Evolutionary conservation across 37 sponge, comb jelly and placozoan genomes (phyloP), one percentile per base, ranked within the genome.

Genomic region (Theonella swinhoei): DNA sequence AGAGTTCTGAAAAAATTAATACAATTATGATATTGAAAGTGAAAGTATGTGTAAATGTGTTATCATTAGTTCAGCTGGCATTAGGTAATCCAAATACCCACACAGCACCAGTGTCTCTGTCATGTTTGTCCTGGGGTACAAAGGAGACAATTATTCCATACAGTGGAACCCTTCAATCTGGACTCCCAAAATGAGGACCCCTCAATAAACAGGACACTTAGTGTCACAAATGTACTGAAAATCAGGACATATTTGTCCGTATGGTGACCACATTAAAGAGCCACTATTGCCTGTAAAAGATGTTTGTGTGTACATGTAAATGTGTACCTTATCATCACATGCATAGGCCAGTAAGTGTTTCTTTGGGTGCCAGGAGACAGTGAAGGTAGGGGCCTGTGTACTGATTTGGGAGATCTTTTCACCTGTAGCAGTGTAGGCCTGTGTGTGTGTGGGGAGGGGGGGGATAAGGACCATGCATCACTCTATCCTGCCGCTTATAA

Each of bases 291-390:
- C n/a, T n/a, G n/a, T n/a, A n/a, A n/a, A n/a, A n/a, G n/a, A n/a
- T n/a, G n/a, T n/a, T n/a, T n/a, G n/a, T n/a, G n/a, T n/a, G n/a
- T n/a, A n/a, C n/a, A n/a, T n/a, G n/a, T n/a, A n/a, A n/a, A n/a
- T n/a, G n/a, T 72, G 32, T 65, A 87, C 94, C 91, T 98, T 98
- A 47, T 98, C 99, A 68, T 98, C 99, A 70, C 94, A 92, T 0
- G 95, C 97, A 64, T 90, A 98, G 23, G 97, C 99, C 36, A 98
- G 89, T 24, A 98, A 82, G 80, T 92, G 32, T 67, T 92, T 92
- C 72, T 86, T 92, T 24, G 99, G 99, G 72, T 96, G 96, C 99
- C 99, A 98, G 1, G 96, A 93, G 0, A 98, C 97, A 32, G 90
- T 89, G 85, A 98, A 98, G 36, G 99, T 96, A 0, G 97, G 90